Conservation (phyloP, 2,888 invertebrate genomes). For the Gari tellinella region DNA sequence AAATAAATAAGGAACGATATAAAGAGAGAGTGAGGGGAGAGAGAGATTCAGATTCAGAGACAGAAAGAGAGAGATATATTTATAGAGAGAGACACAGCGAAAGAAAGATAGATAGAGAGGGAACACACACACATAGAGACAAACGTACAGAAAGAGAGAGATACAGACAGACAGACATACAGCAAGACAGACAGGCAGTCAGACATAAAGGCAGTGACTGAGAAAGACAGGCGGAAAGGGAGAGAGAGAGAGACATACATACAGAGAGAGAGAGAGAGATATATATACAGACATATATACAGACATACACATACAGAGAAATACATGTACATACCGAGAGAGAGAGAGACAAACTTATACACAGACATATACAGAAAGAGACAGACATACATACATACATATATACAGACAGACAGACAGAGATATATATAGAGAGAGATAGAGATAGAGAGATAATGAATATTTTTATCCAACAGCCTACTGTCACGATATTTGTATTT, state of each 20-base stretch:
- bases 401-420: slow-evolving; percentile 17
- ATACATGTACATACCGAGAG: background rate
- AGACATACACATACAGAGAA: slow-evolving; percentile 6
- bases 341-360: slow-evolving; percentile 3
- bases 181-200: slow-evolving; percentile 28
- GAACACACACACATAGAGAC: slow-evolving; percentile 16
- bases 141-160: slow-evolving; percentile 26
- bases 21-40: too few species aligned
- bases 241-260: too few species aligned
- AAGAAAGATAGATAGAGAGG: too few species aligned
- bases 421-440: slow-evolving; percentile 27
- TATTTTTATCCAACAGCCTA: too few species aligned
- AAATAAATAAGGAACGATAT: too few species aligned
- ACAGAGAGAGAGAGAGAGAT: too few species aligned
- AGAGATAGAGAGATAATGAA: slow-evolving; percentile 8
- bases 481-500: too few species aligned
- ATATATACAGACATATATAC: slow-evolving; percentile 3
- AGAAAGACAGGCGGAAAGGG: too few species aligned
- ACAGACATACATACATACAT: slow-evolving; percentile 1
- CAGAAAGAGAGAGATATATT: too few species aligned
- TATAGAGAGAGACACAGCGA: too few species aligned
- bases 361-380: slow-evolving; percentile 8
- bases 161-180: slow-evolving; percentile 16
- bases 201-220: slow-evolving; percentile 11
- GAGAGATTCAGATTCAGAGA: too few species aligned